These are phyloP conservation scores for Artibeus jamaicensis DNA, from an alignment of 2,797 vertebrate genomes.

Conservation along the genomic window DNA sequence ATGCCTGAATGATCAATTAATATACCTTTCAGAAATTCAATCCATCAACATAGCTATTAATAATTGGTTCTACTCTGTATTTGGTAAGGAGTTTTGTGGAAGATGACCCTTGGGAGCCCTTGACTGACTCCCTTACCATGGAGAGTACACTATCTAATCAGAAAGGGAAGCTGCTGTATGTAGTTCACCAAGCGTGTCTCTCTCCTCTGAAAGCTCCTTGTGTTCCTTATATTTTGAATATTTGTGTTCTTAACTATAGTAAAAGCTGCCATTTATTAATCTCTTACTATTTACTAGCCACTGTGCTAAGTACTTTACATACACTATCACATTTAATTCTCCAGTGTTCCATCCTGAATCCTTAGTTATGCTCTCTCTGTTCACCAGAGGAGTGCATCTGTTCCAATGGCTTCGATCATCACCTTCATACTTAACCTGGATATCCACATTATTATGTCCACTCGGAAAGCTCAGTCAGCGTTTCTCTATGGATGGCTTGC, in stretches of 20 bases:
- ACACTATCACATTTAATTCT: conserved; percentile 21
- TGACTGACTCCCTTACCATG: background rate
- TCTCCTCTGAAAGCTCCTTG: background rate
- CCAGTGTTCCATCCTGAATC: background rate
- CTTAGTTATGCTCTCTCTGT: background rate
- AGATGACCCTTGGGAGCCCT: background rate
- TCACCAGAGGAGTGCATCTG: background rate
- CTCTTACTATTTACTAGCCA: background rate
- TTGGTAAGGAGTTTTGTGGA: background rate
- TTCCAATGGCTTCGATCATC: background rate
- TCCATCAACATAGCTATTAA: background rate
- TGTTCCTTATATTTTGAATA: background rate
- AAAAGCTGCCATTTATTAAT: conserved; percentile 17
- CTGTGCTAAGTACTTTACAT: background rate
- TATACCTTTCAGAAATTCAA: background rate
- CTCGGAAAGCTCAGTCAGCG: background rate
- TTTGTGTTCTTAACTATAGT: background rate
- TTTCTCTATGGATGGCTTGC: background rate
- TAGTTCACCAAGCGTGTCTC: background rate
- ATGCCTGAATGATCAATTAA: conserved; percentile 13
- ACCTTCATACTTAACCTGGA: background rate
- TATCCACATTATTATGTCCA: background rate
- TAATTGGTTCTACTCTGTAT: background rate
- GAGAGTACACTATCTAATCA: background rate
- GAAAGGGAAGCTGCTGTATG: background rate